Evolutionary conservation across 2,113 vertebrate genomes (phyloP), one percentile per base, ranked within the genome.

Genomic region (Oncorhynchus gorbuscha): DNA sequence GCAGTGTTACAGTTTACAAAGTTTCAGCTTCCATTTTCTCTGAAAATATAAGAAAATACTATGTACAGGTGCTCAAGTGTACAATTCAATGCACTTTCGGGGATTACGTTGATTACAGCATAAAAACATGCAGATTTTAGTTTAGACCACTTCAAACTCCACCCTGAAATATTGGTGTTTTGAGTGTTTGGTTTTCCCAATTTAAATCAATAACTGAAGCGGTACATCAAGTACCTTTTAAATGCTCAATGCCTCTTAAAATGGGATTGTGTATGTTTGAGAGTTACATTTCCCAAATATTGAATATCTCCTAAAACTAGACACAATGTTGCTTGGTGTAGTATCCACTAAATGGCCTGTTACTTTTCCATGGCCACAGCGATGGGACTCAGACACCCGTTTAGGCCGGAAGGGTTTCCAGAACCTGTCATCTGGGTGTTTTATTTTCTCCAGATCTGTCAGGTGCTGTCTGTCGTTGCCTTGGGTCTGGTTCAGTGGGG

Each of bases 1-100:
- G 18, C 75, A 70, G 30, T 13, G 3, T 66, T 8, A 12, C 16
- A 26, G 39, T 24, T 69, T 32, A 22, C 26, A 55, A 55, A 18
- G 24, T 71, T 48, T 55, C 12, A 5, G 4, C 7, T n/a, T 45
- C 22, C 45, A 12, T 39, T 32, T 71, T 71, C 20, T 26, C 69
- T 49, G 69, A 72, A 22, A 24, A 45, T 51, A 73, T 64, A 30
- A 6, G 28, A 78, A 74, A 65, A 82, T 49, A 62, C 3, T 78
- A 86, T 83, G 71, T 83, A 83, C 83, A 86, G 61, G 45, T 59
- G 65, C 71, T 79, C 20, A 20, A 71, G 62, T 79, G 77, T 70
- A 76, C 79, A 77, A 75, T 74, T 55, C 28, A 48, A 51, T 69
- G 11, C 51, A 64, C n/a, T 12, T 64, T 26, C 3, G 11, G 24